A percentile compares a stretch with the other conserved stretches of the same genome.
Conservation (phyloP, 2,797 vertebrate genomes). For the Lycodopsis pacificus region DNA sequence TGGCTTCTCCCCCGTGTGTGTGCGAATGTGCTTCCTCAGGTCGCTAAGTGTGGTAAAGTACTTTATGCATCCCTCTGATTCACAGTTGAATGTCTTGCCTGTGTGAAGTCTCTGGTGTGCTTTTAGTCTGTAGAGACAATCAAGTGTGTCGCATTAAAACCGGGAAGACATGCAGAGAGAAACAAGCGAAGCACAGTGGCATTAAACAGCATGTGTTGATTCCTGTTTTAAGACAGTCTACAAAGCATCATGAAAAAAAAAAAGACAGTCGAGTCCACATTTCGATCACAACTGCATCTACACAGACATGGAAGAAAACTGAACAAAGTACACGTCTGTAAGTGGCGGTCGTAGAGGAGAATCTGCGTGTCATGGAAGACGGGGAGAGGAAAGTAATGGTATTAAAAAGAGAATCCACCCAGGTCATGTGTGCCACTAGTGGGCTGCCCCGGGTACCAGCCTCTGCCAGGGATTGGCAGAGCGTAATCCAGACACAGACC, state of each 20-base stretch:
- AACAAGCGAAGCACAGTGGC: constrained; percentile 3
- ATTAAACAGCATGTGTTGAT: background rate
- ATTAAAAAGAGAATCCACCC: constrained; percentile 32
- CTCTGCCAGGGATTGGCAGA: constrained; percentile 43
- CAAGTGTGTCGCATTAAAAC: constrained; percentile 40
- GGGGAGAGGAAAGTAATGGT: background rate
- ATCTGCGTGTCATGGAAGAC: background rate
- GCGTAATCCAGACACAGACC: background rate
- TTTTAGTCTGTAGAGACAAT: constrained; percentile 89
- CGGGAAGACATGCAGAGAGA: constrained; percentile 18
- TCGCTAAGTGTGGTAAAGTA: constrained; percentile 99
- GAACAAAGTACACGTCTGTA: background rate
- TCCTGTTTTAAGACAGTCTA: background rate
- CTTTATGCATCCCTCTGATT: constrained; percentile 99
- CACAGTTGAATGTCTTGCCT: constrained; percentile 99
- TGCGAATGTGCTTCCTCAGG: constrained; percentile 99
- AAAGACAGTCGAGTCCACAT: background rate
- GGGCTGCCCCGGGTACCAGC: constrained; percentile 35
- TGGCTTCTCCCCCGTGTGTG: constrained; percentile 99
- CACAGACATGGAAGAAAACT: background rate
- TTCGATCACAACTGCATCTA: constrained; percentile 4
- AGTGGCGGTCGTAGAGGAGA: background rate
- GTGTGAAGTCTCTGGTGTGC: constrained; percentile 99
- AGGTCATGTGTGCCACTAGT: constrained; percentile 8
- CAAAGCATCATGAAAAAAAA: background rate